Evolutionary conservation across 2,113 vertebrate genomes (phyloP).

Genomic region (Spea multiplicata): DNA sequence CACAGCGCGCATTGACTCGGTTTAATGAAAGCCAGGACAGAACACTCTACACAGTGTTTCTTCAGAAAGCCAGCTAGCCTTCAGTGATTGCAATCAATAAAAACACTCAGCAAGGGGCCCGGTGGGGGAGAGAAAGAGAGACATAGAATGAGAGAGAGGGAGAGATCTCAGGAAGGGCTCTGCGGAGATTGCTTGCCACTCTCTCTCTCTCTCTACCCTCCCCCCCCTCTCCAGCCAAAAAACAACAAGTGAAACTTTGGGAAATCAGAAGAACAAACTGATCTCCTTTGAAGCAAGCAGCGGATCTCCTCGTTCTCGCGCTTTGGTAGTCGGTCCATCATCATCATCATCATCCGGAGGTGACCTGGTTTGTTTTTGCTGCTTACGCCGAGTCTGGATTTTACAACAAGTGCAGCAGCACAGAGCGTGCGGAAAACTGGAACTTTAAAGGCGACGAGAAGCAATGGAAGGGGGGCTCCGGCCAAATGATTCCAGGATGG

Average conservation of each 20-base stretch:
- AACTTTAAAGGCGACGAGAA: constrained; percentile 41
- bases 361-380: constrained; percentile 46
- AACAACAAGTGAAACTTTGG: constrained; percentile 60
- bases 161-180: constrained; percentile 55
- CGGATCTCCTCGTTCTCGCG: constrained; percentile 35
- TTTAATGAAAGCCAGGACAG: constrained; percentile 84
- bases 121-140: constrained; percentile 57
- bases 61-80: constrained; percentile 64
- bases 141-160: constrained; percentile 30
- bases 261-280: constrained; percentile 52
- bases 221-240: constrained; percentile 38
- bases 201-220: constrained; percentile 58
- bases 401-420: constrained; percentile 59
- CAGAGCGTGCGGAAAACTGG: constrained; percentile 42
- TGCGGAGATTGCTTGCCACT: constrained; percentile 58
- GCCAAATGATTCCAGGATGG: constrained; percentile 36
- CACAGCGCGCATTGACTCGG: constrained; percentile 73
- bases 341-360: neutral
- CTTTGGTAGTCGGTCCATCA: constrained; percentile 8
- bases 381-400: neutral
- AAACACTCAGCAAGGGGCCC: constrained; percentile 67
- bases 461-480: constrained; percentile 40
- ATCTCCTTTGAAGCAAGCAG: constrained; percentile 46
- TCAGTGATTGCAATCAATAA: constrained; percentile 72
- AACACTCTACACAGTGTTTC: constrained; percentile 79